Conservation (phyloP, 2,888 invertebrate species). For the Galerucella nymphaeae region DNA sequence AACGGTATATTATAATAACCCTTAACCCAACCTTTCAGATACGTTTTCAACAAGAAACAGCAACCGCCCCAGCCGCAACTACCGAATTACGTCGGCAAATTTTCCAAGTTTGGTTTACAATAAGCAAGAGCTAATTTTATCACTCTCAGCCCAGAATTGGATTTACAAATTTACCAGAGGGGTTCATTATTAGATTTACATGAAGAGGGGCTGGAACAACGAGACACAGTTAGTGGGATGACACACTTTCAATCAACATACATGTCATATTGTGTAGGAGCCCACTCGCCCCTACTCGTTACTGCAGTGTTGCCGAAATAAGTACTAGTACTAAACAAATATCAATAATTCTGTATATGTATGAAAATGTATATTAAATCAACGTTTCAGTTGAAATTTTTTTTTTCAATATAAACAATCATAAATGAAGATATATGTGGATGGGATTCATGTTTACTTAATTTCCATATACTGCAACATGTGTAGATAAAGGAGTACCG, state of each 20-base stretch:
- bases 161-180: conserved; percentile 66
- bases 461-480: too few species aligned
- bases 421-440: too few species aligned
- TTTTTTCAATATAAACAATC: too few species aligned
- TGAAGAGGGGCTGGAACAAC: conserved; percentile 59
- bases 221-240: conserved; percentile 57
- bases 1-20: not conserved
- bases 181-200: conserved; percentile 66
- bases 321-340: not conserved
- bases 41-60: conserved; percentile 27
- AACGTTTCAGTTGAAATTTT: too few species aligned
- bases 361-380: too few species aligned
- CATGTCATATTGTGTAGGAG: conserved; percentile 53
- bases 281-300: conserved; percentile 9
- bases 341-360: too few species aligned
- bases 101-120: conserved; percentile 69
- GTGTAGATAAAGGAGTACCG: too few species aligned
- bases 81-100: conserved; percentile 66
- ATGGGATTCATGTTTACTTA: too few species aligned
- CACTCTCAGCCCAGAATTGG: conserved; percentile 66
- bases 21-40: not conserved
- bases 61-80: conserved; percentile 58
- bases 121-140: conserved; percentile 68
- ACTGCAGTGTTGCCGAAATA: conserved; percentile 1
- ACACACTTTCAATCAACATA: conserved; percentile 63